These are phyloP conservation scores for Nematostella vectensis DNA, from an alignment of 92 coral and sea anemone genomes.

Conservation along the genomic window DNA sequence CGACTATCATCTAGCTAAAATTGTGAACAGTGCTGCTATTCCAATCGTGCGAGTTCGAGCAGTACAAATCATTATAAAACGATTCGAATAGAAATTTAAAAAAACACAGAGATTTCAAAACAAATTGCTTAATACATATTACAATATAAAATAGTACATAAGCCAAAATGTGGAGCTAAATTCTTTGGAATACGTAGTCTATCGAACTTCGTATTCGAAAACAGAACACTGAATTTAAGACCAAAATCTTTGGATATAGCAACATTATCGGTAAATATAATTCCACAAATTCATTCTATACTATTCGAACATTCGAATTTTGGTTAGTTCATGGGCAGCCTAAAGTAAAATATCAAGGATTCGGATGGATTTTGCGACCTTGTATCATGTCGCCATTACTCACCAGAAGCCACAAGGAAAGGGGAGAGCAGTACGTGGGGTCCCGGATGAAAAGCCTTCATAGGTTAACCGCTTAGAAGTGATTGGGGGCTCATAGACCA, in stretches of 20 bases:
- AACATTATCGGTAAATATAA: no score
- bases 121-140: no score
- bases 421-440: conserved; percentile 10
- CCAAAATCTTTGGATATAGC: not conserved
- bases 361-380: conserved; percentile 23
- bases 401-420: conserved; percentile 53
- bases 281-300: not conserved
- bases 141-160: no score
- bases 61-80: not conserved
- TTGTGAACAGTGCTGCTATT: not conserved
- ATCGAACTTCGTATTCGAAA: no score
- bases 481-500: not conserved
- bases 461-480: conserved; percentile 2
- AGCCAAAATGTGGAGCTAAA: no score
- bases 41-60: not conserved
- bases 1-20: not conserved
- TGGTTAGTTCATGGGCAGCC: not conserved
- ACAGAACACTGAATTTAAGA: not conserved
- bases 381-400: conserved; percentile 12
- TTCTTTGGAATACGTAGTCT: no score
- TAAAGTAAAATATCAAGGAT: conserved; percentile 7
- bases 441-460: conserved; percentile 45
- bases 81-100: not conserved
- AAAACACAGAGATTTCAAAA: no score
- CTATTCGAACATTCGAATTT: conserved; percentile 4